Evolutionary conservation across 2,113 vertebrate genomes (phyloP).

Genomic region (Notarius quadriscutis): DNA sequence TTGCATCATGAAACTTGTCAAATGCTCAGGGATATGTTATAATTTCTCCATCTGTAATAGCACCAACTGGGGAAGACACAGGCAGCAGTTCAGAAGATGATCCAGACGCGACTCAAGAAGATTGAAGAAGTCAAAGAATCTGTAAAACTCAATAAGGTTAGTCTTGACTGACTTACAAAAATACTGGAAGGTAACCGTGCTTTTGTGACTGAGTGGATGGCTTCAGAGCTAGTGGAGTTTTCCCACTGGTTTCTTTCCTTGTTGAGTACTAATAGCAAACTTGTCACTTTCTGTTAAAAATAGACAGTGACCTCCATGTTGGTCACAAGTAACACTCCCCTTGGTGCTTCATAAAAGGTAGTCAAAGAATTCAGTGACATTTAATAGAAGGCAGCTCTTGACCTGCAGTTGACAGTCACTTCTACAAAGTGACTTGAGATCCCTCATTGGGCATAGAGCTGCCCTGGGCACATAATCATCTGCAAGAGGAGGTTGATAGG

Average conservation of each 20-base stretch:
- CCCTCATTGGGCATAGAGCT: not conserved
- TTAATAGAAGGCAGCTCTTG: not conserved
- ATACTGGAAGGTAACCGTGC: not conserved
- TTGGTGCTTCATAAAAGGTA: not conserved
- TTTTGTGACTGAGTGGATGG: not conserved
- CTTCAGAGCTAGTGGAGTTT: not conserved
- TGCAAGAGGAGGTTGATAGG: not conserved
- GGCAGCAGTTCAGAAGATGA: slow-evolving; percentile 1
- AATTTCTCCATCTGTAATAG: not conserved
- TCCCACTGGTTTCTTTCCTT: not conserved
- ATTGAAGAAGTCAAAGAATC: slow-evolving; percentile 3
- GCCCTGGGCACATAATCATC: not conserved
- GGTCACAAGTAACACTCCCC: not conserved
- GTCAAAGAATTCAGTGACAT: not conserved
- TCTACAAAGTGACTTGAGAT: not conserved
- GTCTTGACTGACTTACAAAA: not conserved
- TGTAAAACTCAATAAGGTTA: not conserved
- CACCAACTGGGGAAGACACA: not conserved
- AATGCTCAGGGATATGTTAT: not conserved
- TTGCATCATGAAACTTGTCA: not conserved
- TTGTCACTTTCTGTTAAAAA: not conserved
- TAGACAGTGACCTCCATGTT: not conserved
- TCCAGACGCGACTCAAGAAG: slow-evolving; percentile 5
- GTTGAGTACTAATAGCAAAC: not conserved
- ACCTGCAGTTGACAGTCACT: not conserved